These are phyloP conservation scores for Cuculus canorus DNA, from an alignment of 2,797 vertebrate species.

Conservation along the genomic window DNA sequence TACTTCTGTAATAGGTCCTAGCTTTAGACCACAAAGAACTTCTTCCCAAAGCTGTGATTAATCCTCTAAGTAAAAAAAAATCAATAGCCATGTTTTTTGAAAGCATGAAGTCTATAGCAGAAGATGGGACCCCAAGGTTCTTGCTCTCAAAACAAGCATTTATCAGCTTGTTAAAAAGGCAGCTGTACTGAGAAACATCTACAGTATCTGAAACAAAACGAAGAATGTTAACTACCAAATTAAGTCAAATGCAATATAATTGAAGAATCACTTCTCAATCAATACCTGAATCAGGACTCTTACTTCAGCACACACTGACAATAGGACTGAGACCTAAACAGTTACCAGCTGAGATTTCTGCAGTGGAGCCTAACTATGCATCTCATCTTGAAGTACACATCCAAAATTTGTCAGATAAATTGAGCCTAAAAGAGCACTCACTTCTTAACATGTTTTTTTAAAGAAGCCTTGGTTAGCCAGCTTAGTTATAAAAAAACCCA, in stretches of 20 bases:
- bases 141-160: slow-evolving; percentile 84
- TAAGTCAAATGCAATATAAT: neutral
- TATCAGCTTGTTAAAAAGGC: slow-evolving; percentile 87
- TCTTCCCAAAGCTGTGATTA: slow-evolving; percentile 90
- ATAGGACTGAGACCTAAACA: neutral
- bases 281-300: neutral
- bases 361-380: neutral
- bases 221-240: neutral
- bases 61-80: slow-evolving; percentile 78
- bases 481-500: neutral
- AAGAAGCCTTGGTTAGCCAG: neutral
- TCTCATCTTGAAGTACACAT: neutral
- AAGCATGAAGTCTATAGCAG: slow-evolving; percentile 89
- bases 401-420: neutral
- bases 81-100: slow-evolving; percentile 83
- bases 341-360: neutral
- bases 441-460: neutral
- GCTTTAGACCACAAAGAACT: slow-evolving; percentile 89
- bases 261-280: neutral
- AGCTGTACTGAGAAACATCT: slow-evolving; percentile 77
- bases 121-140: slow-evolving; percentile 84
- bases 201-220: slow-evolving; percentile 78
- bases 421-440: neutral
- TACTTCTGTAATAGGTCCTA: slow-evolving; percentile 89
- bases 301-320: neutral